Evolutionary conservation across 2,888 invertebrate genomes (phyloP), one percentile per base, ranked within the genome.

Genomic region (Sclerodermus sp.): DNA sequence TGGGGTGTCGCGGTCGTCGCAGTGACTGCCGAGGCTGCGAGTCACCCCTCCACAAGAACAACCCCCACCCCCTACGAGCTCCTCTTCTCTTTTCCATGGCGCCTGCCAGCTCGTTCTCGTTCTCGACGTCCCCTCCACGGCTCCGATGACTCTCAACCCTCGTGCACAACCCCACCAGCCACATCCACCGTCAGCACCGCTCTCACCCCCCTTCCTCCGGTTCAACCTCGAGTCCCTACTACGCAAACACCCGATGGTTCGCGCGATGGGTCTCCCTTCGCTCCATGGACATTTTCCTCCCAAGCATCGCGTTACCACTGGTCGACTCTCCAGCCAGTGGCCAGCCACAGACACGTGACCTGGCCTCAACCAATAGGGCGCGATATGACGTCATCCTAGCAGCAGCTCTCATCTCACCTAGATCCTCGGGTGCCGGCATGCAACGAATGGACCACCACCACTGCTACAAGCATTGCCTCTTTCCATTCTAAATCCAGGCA

Each of bases 1-100:
- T 74, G 63, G 70, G 71, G 69, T 70, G 71, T 73, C 75, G 74
- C 77, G 71, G 72, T 70, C 76, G 76, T 75, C 71, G 76, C 77
- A 76, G 74, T 76, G 76, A 77, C 77, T 77, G 77, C 64, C 73
- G 73, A 72, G 70, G 66, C 62, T 68, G 62, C 67, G 66, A 48
- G 65, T 58, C 64, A 55, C 68, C 66, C 70, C 54, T 53, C 56
- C 57, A 34, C n/a, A 41, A 47, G 51, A 34, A 46, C 44, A 13
- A 34, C 36, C 49, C 42, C 49, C 49, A 52, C 30, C 38, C 30
- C 38, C 38, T 42, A 12, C 49, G 16, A 39, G 16, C 14, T 17
- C 39, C 14, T 18, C 39, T 16, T 13, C 34, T 34, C 34, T 13
- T 23, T 23, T 23, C 23, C 23, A 23, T 34, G 34, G 34, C 34